Percentiles rank a stretch among this genome's conserved stretches.
These are phyloP conservation scores for Euphydryas editha DNA, from an alignment of 2,888 invertebrate genomes.

Conservation along the genomic window DNA sequence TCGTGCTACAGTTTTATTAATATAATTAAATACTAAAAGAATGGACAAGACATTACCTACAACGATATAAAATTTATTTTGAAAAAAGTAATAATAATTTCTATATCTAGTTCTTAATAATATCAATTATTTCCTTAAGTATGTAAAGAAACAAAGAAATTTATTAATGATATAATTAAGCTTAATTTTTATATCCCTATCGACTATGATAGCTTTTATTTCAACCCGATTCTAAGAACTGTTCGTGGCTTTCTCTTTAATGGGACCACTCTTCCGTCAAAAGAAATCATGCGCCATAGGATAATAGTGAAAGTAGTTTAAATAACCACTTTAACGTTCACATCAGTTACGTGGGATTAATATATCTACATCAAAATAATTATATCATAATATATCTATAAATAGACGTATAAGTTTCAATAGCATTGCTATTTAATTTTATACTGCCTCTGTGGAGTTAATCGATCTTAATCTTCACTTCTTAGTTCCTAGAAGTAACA, in stretches of 20 bases:
- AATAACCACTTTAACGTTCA: neutral
- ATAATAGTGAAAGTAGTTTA: constrained; percentile 60
- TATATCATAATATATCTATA: neutral
- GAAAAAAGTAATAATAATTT: no score
- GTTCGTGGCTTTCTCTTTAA: constrained; percentile 66
- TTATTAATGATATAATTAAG: neutral
- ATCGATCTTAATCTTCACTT: neutral
- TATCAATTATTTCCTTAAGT: neutral
- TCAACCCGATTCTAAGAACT: constrained; percentile 19
- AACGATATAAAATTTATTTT: no score
- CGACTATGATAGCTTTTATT: constrained; percentile 17
- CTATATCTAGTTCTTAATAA: no score
- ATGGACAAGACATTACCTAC: no score
- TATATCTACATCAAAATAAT: neutral
- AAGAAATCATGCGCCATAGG: constrained; percentile 30
- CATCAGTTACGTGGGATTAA: neutral
- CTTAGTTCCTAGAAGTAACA: neutral
- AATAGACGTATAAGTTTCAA: no score
- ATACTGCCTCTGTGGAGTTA: no score
- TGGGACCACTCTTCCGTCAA: constrained; percentile 62
- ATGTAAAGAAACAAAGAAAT: neutral
- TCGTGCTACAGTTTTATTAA: no score
- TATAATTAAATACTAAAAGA: no score
- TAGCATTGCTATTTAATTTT: no score
- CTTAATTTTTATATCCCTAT: constrained; percentile 1